These are phyloP conservation scores for Sarcophaga carnaria DNA, from an alignment of 2,888 invertebrate genomes.

Conservation along the genomic window DNA sequence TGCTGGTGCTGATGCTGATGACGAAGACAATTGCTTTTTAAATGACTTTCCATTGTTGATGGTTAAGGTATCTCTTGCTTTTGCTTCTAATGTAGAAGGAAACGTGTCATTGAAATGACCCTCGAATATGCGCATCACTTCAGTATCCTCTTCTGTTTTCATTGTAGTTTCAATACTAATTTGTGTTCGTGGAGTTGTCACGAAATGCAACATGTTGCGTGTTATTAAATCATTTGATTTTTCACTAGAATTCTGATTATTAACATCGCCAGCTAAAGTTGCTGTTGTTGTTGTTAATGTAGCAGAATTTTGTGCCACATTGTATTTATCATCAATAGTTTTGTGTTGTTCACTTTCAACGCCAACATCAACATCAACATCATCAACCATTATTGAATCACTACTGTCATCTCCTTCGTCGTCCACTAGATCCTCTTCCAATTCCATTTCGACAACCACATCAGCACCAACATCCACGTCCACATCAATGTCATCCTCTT, in stretches of 20 bases:
- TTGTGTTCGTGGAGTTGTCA: constrained; percentile 52
- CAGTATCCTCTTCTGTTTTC: constrained; percentile 56
- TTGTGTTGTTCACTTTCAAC: constrained; percentile 44
- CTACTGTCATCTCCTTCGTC: constrained; percentile 22
- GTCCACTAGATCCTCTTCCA: constrained; percentile 25
- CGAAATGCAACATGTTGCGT: constrained; percentile 64
- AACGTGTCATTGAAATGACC: constrained; percentile 64
- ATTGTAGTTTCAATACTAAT: constrained; percentile 42
- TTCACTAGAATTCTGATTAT: constrained; percentile 11
- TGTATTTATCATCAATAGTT: constrained; percentile 52
- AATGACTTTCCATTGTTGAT: constrained; percentile 62
- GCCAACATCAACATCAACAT: constrained; percentile 8
- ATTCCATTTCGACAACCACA: constrained; percentile 66
- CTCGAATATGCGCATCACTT: constrained; percentile 69
- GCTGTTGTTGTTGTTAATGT: constrained; percentile 39
- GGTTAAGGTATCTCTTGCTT: constrained; percentile 51
- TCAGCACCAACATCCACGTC: constrained; percentile 77
- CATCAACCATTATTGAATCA: constrained; percentile 50
- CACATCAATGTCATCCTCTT: constrained; percentile 70
- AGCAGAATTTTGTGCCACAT: neutral
- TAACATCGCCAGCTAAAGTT: constrained; percentile 40
- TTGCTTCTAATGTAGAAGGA: neutral
- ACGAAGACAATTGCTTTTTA: constrained; percentile 2
- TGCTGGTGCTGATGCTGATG: constrained; percentile 32
- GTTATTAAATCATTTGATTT: constrained; percentile 66